Base-by-base conservation (phyloP, 92 coral and sea anemone genomes). In the Epizoanthus ramosus region DNA sequence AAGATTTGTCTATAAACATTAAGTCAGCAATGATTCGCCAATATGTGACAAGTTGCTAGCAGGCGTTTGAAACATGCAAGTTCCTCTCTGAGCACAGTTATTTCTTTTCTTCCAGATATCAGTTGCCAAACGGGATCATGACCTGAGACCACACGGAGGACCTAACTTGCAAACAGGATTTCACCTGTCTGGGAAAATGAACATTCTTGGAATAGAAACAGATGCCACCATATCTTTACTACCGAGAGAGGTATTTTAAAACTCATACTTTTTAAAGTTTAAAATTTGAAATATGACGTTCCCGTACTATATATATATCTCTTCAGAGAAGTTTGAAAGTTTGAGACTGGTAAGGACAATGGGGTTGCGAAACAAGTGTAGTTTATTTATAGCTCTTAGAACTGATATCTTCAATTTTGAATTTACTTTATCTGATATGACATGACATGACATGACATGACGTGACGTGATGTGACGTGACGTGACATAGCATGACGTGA, bases 201-300 rank as follows among this genome's bases (percentile, higher is more conserved):
- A 86, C 85, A 76, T 95, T 17, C 66, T 95, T 6, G 98, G 98
- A 45, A 86, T 95, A 18, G 96, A 93, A 53, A 93, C 93, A 2
- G 92, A 91, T 5, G 95, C 94, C 22, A 74, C 94, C 7, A 86
- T 95, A 33, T 88, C 89, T 43, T 86, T 95, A 15, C 61, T 87
- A 59, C 96, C 98, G 3, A 87, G 83, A 68, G 94, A 94, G 93
- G 97, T 92, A 10, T 12, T 28, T 65, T 12, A 6, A 28, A 25
- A 65, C n/a, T 17, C 22, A 63, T 19, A 63, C 67, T 19, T 63
- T 7, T 2, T 28, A 28, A 28, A 28, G 31, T 28, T 28, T 28
- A 43, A 9, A 43, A 4, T 50, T 50, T 10, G 14, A 50, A 9
- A 50, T 50, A 50, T 50, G 54, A 9, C 54, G 3, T 50, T 10